Evolutionary conservation across 2,113 vertebrate species (phyloP).

Genomic region (Amblyornis subalaris): DNA sequence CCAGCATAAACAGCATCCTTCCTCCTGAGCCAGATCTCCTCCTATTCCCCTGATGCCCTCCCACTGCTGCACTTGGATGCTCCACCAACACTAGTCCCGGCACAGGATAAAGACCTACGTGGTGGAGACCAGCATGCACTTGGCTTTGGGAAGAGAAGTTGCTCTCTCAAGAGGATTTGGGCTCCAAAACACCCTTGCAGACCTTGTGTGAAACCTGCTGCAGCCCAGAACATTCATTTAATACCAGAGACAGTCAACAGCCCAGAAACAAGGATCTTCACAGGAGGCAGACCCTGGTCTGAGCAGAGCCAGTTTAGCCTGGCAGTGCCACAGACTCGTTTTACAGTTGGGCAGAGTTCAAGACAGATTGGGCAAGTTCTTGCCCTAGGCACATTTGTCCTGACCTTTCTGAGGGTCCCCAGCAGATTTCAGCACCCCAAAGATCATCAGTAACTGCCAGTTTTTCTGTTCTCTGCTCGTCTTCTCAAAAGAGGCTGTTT

Average conservation of each 20-base stretch:
- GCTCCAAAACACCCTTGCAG: neutral
- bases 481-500: neutral
- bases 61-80: neutral
- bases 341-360: neutral
- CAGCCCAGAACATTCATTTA: neutral
- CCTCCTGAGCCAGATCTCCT: neutral
- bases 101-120: fast-evolving
- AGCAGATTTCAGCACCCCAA: neutral
- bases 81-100: neutral
- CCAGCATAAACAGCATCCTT: neutral
- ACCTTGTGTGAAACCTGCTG: neutral
- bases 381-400: neutral
- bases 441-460: neutral
- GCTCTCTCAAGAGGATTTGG: neutral
- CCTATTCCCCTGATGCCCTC: neutral
- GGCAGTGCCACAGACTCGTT: neutral
- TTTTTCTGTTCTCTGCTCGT: neutral
- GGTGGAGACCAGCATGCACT: neutral
- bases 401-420: no score
- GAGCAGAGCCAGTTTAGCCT: neutral
- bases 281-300: neutral
- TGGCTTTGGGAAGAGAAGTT: neutral
- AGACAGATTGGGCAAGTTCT: neutral
- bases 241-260: neutral
- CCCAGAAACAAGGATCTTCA: neutral